Base-by-base conservation (phyloP, 1,140 invertebrate genomes). In the Luehdorfia chinensis region DNA sequence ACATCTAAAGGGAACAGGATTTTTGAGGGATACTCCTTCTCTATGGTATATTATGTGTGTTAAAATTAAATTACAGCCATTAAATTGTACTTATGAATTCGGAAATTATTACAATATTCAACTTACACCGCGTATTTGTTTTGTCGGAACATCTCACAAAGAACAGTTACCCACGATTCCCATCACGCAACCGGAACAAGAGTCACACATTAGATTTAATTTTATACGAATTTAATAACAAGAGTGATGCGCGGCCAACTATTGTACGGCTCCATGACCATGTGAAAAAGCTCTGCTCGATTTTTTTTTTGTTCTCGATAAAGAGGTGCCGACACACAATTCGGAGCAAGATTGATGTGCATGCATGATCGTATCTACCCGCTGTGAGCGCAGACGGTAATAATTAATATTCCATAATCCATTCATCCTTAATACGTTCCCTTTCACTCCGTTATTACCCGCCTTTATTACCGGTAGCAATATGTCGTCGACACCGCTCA, bases 211-310 rank as follows among this genome's bases (percentile, higher is more conserved):
- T 85, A 83, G 52, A 74, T 75, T 84, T 78, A 81, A 86, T 85
- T 84, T 86, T 84, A 86, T 86, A 83, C 79, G 79, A 86, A 84
- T 86, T 86, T 86, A 86, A 86, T 86, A 86, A 83, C 77, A 63
- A 81, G 72, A 66, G 76, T 74, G 75, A 72, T 76, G 70, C 66
- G 41, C 63, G 50, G 49, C 41, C 33, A 49, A 6, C 75, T 63
- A 84, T 86, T 86, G 83, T 85, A 50, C 60, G 56, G 41, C 45
- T n/a, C n/a, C n/a, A n/a, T n/a, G n/a, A n/a, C n/a, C 45, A 80
- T 86, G 81, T 77, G 77, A 86, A 85, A 74, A 71, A 62, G 56
- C 51, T 59, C 31, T 51, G 65, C 59, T 57, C 70, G 66, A 73
- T 73, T 83, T 81, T 74, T 74, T 83, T 81, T 77, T 78, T 71